phyloP scores from a whole-genome alignment of 2,888 invertebrate genomes.

The Aporophyla nigra region DNA sequence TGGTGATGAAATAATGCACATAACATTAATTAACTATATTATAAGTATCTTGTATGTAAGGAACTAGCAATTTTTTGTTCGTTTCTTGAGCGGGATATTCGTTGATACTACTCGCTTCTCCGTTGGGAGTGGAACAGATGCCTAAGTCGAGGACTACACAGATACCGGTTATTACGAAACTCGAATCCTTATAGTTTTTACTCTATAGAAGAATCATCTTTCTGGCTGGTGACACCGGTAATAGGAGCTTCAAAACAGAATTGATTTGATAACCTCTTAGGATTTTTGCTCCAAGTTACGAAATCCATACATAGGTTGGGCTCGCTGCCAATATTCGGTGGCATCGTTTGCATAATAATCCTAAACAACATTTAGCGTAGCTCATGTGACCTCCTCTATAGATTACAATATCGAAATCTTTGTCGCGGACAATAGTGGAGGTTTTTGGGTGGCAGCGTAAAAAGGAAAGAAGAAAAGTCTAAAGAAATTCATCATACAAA shows the following conservation, averaged over 20 bases:
- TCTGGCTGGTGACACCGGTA: not conserved
- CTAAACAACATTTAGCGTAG: conserved; percentile 37
- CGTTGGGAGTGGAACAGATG: too few species aligned
- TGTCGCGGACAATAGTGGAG: not conserved
- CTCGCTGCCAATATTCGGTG: conserved; percentile 51
- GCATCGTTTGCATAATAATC: conserved; percentile 51
- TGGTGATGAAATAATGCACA: too few species aligned
- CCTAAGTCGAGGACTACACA: not conserved
- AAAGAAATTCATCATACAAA: not conserved
- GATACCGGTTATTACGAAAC: not conserved
- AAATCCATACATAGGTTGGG: conserved; percentile 37
- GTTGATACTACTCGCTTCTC: too few species aligned
- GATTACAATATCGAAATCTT: conserved; percentile 43
- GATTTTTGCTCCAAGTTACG: conserved; percentile 16
- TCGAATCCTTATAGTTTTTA: not conserved
- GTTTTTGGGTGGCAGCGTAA: not conserved
- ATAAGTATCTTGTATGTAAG: too few species aligned
- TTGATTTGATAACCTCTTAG: conserved; percentile 2
- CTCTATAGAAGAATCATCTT: not conserved
- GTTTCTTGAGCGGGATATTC: too few species aligned
- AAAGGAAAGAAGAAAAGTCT: not conserved
- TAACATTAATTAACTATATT: too few species aligned
- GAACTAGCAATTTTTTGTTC: too few species aligned
- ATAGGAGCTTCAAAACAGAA: not conserved
- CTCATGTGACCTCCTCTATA: conserved; percentile 13